These are phyloP conservation scores for Petrocephalus microphthalmus DNA, from an alignment of 2,113 vertebrate species.

Conservation along the genomic window DNA sequence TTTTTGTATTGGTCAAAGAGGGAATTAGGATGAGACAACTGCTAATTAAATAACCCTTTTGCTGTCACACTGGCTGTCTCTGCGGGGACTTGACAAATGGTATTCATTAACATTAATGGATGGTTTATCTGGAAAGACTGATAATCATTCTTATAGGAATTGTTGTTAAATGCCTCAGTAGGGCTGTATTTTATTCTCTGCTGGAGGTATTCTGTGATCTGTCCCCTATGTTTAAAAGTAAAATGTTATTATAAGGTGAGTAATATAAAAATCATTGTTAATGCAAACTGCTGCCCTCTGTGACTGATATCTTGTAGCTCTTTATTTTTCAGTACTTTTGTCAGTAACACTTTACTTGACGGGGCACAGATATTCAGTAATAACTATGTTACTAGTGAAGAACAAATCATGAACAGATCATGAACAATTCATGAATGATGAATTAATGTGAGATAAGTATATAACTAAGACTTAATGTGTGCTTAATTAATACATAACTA, in stretches of 20 bases:
- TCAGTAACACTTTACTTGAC: no score
- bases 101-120: slow-evolving; percentile 11
- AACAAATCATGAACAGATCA: no score
- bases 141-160: background rate
- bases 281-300: background rate
- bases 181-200: background rate
- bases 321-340: background rate
- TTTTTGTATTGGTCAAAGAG: background rate
- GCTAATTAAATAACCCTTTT: background rate
- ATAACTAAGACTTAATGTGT: no score
- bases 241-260: background rate
- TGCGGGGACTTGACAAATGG: background rate
- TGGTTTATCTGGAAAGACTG: slow-evolving; percentile 12
- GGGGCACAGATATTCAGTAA: no score
- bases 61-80: background rate
- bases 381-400: no score
- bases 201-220: background rate
- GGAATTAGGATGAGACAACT: background rate
- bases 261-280: background rate
- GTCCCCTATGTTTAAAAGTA: background rate
- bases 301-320: background rate
- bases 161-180: background rate
- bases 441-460: no score
- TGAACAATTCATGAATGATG: no score
- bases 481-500: no score